phyloP scores from a whole-genome alignment of 2,113 vertebrate genomes.

The Rostratula benghalensis region DNA sequence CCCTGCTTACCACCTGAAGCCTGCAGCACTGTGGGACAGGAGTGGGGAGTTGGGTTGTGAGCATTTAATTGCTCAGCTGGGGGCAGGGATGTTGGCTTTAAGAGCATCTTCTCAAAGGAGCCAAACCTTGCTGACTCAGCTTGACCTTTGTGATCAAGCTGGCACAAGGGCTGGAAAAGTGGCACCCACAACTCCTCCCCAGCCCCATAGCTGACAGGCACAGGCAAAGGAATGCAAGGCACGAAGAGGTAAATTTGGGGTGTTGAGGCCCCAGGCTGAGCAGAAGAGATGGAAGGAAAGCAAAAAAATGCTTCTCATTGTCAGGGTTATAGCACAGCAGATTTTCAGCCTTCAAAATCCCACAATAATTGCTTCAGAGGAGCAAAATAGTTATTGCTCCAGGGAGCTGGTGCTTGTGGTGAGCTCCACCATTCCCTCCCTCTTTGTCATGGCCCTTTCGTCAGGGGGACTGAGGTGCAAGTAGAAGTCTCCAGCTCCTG shows the following conservation, averaged over 20 bases:
- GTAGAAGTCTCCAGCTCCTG: neutral
- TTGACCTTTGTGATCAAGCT: neutral
- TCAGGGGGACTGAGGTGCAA: neutral
- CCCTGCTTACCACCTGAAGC: neutral
- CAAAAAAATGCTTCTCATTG: neutral
- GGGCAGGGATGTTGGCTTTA: neutral
- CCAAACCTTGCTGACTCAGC: neutral
- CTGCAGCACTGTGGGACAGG: neutral
- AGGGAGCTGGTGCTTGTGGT: rapidly evolving
- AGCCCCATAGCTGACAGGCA: neutral
- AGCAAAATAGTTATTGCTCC: neutral
- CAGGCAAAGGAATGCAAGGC: neutral
- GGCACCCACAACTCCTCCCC: neutral
- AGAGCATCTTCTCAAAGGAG: neutral
- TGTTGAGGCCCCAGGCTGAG: neutral
- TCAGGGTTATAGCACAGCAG: neutral
- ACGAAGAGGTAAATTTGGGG: neutral
- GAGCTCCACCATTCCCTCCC: neutral
- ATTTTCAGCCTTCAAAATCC: neutral
- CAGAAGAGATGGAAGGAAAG: neutral
- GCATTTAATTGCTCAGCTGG: neutral
- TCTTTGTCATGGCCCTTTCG: neutral
- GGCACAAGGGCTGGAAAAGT: neutral
- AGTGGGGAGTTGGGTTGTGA: neutral
- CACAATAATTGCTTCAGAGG: neutral